Evolutionary conservation across 1,140 invertebrate species (phyloP).

Genomic region (Magallana angulata): DNA sequence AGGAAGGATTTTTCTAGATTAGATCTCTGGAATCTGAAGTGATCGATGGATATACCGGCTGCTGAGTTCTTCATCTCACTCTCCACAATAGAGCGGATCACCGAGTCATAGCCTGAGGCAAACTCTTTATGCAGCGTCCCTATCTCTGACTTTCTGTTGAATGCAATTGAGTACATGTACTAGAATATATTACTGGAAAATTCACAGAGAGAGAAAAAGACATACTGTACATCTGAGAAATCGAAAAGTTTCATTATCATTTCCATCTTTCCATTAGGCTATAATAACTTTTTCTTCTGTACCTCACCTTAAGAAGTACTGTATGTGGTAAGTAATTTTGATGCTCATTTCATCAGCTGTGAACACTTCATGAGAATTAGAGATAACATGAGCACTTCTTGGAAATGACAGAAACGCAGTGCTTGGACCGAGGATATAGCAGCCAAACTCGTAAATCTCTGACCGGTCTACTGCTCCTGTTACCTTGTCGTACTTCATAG

Average conservation of each 20-base stretch:
- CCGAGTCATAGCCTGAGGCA: slow-evolving; percentile 39
- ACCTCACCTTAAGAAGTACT: slow-evolving; percentile 54
- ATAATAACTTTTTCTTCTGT: too few relatives aligned
- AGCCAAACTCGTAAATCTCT: slow-evolving; percentile 59
- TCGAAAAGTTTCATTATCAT: too few relatives aligned
- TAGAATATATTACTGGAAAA: neutral
- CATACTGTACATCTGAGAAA: too few relatives aligned
- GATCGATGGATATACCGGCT: slow-evolving; percentile 12
- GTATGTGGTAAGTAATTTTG: slow-evolving; percentile 42
- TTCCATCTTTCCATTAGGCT: too few relatives aligned
- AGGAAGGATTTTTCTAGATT: slow-evolving; percentile 41
- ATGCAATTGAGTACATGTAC: neutral
- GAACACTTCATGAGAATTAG: slow-evolving; percentile 36
- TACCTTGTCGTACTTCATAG: slow-evolving; percentile 61
- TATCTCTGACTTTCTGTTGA: slow-evolving; percentile 40
- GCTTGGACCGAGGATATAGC: slow-evolving; percentile 65
- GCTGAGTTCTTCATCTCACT: slow-evolving; percentile 51
- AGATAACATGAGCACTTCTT: slow-evolving; percentile 47
- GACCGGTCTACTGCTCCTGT: slow-evolving; percentile 61
- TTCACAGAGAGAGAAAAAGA: too few relatives aligned
- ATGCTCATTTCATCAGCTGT: slow-evolving; percentile 54
- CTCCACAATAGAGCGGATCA: slow-evolving; percentile 27
- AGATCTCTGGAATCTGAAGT: slow-evolving; percentile 48
- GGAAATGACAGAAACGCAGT: slow-evolving; percentile 55
- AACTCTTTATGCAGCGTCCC: slow-evolving; percentile 50